Base-by-base conservation (phyloP, 2,797 vertebrate genomes). In the Poecilia gillii region DNA sequence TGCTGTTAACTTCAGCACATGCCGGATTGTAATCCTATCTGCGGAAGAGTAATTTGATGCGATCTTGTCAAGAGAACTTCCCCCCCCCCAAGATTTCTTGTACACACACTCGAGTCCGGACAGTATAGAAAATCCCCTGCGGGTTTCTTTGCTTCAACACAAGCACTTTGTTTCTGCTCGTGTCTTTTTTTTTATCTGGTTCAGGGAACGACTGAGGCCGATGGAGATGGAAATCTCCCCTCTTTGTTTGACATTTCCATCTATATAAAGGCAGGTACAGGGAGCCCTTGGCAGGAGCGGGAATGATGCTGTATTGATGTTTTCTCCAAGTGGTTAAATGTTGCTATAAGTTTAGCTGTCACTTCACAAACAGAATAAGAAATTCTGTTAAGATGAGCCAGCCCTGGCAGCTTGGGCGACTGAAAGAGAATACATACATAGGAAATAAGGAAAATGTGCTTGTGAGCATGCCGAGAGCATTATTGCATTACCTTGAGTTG, bases 371-470 rank as follows among this genome's bases (percentile, higher is more conserved):
- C 88, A 72, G 81, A 91, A 88, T 88, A 81, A 80, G 76, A 90
- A 85, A 92, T 91, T 82, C 12, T 8, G 73, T 8, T 57, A 84
- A 79, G 88, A 90, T 57, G 77, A 79, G 77, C 74, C 12, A 41
- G 73, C 23, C 36, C 45, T 75, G 73, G 81, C 80, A 39, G 74
- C 70, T 81, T 33, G 70, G 81, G 81, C 51, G 74, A 68, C 84
- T 87, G 71, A 92, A 91, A 89, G 80, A 64, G 89, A 92, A 92
- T 92, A 90, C 81, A 93, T 94, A 84, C 92, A 94, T 92, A 86
- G 77, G 53, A 87, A 89, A 92, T 80, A 81, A 88, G 84, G 84
- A 73, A 53, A 80, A 83, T 83, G 79, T 1, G 25, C 76, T 83
- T 88, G 81, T 46, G 81, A 83, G 81, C 49, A 41, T 12, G n/a